Base-by-base conservation (phyloP, 2,888 invertebrate genomes). In the Ypsolopha scabrella region DNA sequence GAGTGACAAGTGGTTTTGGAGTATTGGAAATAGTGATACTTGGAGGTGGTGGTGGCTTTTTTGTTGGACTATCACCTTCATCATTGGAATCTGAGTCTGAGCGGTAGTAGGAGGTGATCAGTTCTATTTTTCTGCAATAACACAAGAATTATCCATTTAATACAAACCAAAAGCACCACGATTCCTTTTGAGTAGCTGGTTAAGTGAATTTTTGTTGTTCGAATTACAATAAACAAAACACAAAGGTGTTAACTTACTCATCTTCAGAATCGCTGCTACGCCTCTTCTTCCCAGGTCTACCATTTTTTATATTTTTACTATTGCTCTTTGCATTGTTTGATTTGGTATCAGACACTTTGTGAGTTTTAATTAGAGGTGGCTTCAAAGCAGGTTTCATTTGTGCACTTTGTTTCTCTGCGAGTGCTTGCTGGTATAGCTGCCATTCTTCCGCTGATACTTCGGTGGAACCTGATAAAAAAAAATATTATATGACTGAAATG, bases 31-130 rank as follows among this genome's bases (percentile, higher is more conserved):
- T 55, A 2, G 39, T 38, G 54, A 62, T 0, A 62, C 58, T 7
- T 7, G 46, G 35, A 36, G 24, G 38, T 0, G 53, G 35, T 4
- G 54, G 35, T 7, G 57, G 52, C 14, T 59, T 55, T 51, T 70
- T 73, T 0, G 58, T 57, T 3, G 76, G 70, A 48, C 58, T 70
- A 8, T 77, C 77, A 0, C 67, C 52, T 57, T 88, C 87, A 43
- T 87, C 83, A 50, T 88, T 87, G 0, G 88, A 87, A 50, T 88
- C 88, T 0, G 88, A 88, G 51, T 87, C 88, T 0, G 88, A 87
- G 58, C 88, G 78, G 63, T 81, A 76, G 58, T 82, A 89, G 34
- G 88, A 88, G 14, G 88, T 88, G 52, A 89, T 89, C 41, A 89
- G 64, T 69, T 89, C 88, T 58, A 89, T 89, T 80, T 85, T 88